Conservation (phyloP, 2,113 vertebrate genomes). For the Mus spicilegus region DNA sequence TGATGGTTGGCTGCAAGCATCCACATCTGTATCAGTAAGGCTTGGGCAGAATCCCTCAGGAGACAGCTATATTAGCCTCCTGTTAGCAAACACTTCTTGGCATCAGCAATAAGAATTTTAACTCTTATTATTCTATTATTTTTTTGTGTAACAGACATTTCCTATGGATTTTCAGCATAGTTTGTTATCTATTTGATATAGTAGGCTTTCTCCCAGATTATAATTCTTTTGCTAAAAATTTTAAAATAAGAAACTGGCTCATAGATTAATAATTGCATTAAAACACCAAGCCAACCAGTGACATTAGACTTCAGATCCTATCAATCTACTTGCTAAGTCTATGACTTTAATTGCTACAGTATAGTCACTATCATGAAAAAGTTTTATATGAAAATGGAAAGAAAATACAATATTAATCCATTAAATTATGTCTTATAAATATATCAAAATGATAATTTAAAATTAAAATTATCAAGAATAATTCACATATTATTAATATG, state of each 20-base stretch:
- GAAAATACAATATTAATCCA: not conserved
- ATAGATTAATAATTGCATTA: not conserved
- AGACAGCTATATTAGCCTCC: no score
- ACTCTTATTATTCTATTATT: not conserved
- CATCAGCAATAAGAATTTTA: not conserved
- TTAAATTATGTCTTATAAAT: not conserved
- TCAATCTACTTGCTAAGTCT: not conserved
- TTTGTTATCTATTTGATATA: not conserved
- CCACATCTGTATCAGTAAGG: no score
- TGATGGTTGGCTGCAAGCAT: no score
- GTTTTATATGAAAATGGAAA: not conserved
- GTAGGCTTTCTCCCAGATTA: not conserved
- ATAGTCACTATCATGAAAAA: not conserved
- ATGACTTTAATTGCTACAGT: not conserved
- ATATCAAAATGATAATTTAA: not conserved
- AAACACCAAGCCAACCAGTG: not conserved
- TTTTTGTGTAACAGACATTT: not conserved
- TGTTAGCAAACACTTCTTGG: no score
- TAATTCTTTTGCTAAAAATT: not conserved
- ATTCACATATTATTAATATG: not conserved
- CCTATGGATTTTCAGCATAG: not conserved
- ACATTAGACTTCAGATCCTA: not conserved
- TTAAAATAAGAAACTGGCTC: conserved; percentile 21
- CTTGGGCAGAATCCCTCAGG: no score
- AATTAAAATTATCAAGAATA: not conserved